Evolutionary conservation across 2,888 invertebrate genomes (phyloP), one percentile per base, ranked within the genome.

Genomic region (Cryptocephalus moraei): DNA sequence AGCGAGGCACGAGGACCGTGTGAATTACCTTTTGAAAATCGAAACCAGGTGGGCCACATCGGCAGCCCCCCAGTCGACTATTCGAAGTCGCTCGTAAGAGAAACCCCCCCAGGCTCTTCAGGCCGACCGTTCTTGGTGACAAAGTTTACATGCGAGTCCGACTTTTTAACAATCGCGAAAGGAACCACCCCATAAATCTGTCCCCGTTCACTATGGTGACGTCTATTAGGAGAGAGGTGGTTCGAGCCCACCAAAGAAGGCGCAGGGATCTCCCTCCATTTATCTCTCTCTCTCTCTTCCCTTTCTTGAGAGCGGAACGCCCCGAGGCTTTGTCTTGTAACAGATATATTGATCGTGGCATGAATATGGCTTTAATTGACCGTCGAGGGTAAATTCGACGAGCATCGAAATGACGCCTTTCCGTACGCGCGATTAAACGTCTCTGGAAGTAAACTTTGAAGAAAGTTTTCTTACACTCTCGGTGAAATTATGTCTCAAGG

Each of bases 291-390:
- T 6, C 22, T 22, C 22, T 50, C 43, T 46, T 47, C 50, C 49
- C 49, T 51, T 54, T 50, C 51, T 50, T 33, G 44, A 55, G 57
- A 55, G 47, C 50, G 48, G 49, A 51, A 53, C 56, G 56, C 54
- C 47, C 46, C 52, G 52, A 55, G 52, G 56, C 53, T 53, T 52
- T 49, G 49, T 53, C 48, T 49, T 51, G 44, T 54, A 59, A 62
- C 61, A 62, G 61, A 61, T 62, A 60, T 57, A 61, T 62, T 62
- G 63, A 59, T 61, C 62, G 49, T 62, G 62, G 58, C 54, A 60
- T 64, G 65, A 65, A 65, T 65, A 58, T 61, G 58, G 54, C 60
- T 58, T 65, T 65, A 65, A 65, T 65, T 65, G 65, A 60, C 63
- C 64, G 63, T 64, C 63, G 58, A 62, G 60, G 59, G 58, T 53